Evolutionary conservation across 2,888 invertebrate genomes (phyloP), one percentile per base, ranked within the genome.

Genomic region (Rhagophthalmus giganteus): DNA sequence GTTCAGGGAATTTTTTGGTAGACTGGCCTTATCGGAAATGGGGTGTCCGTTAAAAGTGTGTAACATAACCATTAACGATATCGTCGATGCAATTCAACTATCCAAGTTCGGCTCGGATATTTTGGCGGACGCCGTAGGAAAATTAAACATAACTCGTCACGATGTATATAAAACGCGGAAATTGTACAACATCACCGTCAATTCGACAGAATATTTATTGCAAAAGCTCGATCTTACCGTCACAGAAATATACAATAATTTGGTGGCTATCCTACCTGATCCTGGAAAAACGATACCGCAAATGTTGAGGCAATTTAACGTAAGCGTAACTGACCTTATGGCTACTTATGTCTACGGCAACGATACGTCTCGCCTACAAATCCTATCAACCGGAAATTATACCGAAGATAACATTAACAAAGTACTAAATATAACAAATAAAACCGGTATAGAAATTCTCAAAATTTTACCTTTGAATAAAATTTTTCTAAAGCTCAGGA

Each of bases 351-450:
- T 37, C 5, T 57, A 44, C 20, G 53, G 49, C 2, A 48, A 45
- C 8, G 54, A 60, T 31, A 34, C 10, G 6, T 10, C 16, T 1
- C 48, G 52, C 5, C 38, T 49, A 13, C 15, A 45, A 24, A 30
- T 58, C n/a, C 24, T 60, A 7, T 27, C 39, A 7, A 45, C 12
- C 2, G 60, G 57, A 13, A 56, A 53, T 34, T 60, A 56, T 7
- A 54, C 54, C 9, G 5, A 37, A 13, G 35, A 30, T 9, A 46
- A 47, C 15, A 16, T 58, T 7, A 9, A 47, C 16, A 16, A 25
- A 7, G 42, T 38, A 2, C 15, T 56, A 9, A 25, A 31, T 7
- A 28, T 53, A 6, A 11, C 49, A 6, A 48, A 52, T 5, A 42
- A 37, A 26, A 53, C 54, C 6, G 26, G 31, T 5, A 10, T 33